phyloP scores from a whole-genome alignment of 2,888 invertebrate species.

The Drosophila pseudotalamancana region DNA sequence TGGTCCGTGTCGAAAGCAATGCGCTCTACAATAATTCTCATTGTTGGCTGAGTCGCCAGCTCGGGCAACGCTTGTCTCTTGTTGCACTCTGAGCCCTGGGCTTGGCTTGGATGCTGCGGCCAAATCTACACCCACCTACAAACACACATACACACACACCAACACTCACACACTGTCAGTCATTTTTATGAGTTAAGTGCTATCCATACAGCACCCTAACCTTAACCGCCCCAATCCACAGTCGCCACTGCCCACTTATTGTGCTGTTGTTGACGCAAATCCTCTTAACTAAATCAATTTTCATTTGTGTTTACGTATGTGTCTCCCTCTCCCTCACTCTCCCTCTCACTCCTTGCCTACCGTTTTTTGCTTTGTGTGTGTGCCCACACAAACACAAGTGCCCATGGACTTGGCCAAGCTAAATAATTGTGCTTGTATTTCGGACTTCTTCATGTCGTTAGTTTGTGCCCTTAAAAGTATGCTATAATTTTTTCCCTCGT shows the following conservation, averaged over 20 bases:
- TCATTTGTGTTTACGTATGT: slow-evolving; percentile 67
- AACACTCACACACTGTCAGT: slow-evolving; percentile 28
- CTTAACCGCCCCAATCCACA: slow-evolving; percentile 7
- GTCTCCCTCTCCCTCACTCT: neutral
- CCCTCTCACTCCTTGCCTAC: neutral
- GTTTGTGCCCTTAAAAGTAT: slow-evolving; percentile 52
- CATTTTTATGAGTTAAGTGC: slow-evolving; percentile 80
- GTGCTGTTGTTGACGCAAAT: slow-evolving; percentile 79
- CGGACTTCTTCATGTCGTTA: slow-evolving; percentile 31
- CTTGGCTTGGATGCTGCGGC: neutral
- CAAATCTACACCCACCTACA: slow-evolving; percentile 24
- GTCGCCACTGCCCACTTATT: slow-evolving; percentile 69
- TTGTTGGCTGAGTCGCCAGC: slow-evolving; percentile 50
- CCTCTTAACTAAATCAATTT: slow-evolving; percentile 79
- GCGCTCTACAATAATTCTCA: slow-evolving; percentile 61
- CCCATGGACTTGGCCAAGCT: slow-evolving; percentile 44
- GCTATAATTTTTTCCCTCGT: slow-evolving; percentile 41
- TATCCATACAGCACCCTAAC: slow-evolving; percentile 51
- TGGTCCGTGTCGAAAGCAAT: slow-evolving; percentile 69
- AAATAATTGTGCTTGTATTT: slow-evolving; percentile 60
- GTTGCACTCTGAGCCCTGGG: slow-evolving; percentile 48
- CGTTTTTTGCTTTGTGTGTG: slow-evolving; percentile 10
- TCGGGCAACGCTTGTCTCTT: slow-evolving; percentile 44
- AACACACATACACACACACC: slow-evolving; percentile 9
- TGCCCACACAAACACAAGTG: slow-evolving; percentile 29